Evolutionary conservation across 2,797 vertebrate species (phyloP).

Genomic region (Arnoldichthys spilopterus): DNA sequence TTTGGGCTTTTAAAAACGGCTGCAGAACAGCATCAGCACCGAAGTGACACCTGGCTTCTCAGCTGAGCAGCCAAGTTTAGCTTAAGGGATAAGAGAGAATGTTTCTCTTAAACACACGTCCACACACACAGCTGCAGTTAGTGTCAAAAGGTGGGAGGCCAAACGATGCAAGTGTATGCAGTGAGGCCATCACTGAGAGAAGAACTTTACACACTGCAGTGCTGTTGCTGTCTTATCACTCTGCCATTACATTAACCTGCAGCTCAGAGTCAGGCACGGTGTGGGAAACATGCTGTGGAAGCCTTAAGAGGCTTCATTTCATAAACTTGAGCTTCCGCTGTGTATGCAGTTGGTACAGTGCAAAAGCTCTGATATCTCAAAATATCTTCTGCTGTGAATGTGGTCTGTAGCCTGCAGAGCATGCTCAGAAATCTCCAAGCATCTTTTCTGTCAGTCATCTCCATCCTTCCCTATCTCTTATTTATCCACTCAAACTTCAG

Average conservation of each 20-base stretch:
- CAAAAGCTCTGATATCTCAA: conserved; percentile 1
- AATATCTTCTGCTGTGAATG: not conserved
- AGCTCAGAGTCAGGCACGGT: not conserved
- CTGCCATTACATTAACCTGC: not conserved
- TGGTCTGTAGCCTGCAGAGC: not conserved
- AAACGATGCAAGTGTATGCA: not conserved
- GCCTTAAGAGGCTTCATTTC: not conserved
- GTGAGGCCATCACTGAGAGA: conserved; percentile 20
- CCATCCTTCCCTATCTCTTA: conserved; percentile 14
- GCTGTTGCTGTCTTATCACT: conserved; percentile 1
- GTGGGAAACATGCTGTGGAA: not conserved
- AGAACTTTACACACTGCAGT: not conserved
- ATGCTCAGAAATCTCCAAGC: conserved; percentile 21
- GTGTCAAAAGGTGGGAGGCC: conserved; percentile 12
- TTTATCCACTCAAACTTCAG: conserved; percentile 38
- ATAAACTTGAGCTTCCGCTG: conserved; percentile 1
- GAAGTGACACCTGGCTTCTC: conserved; percentile 53
- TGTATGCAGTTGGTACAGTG: not conserved
- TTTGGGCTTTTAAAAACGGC: conserved; percentile 44
- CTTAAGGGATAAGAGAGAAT: conserved; percentile 37
- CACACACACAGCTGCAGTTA: conserved; percentile 28
- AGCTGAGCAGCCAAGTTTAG: conserved; percentile 51
- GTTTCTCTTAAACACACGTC: conserved; percentile 32
- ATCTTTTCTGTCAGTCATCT: conserved; percentile 30
- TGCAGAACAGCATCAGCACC: conserved; percentile 53